A percentile compares a stretch with the other conserved stretches of the same genome.
phyloP scores from a whole-genome alignment of 2,797 vertebrate species.

The Muscicapa striata region DNA sequence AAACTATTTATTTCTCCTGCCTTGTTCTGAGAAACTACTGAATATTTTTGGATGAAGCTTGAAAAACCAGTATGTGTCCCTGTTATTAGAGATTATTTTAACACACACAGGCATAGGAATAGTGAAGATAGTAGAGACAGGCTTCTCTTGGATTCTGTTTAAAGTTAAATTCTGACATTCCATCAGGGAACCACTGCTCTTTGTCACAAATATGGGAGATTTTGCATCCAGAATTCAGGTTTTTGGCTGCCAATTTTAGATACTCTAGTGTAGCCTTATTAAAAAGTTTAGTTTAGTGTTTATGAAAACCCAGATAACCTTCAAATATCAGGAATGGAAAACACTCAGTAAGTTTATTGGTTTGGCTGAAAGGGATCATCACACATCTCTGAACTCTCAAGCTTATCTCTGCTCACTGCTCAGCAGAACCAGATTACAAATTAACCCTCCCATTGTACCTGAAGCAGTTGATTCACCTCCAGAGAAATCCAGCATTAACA shows the following conservation, averaged over 20 bases:
- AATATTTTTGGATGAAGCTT: background rate
- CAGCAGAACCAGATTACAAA: slow-evolving; percentile 22
- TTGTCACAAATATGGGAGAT: background rate
- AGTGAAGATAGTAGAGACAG: background rate
- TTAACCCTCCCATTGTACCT: slow-evolving; percentile 31
- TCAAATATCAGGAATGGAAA: background rate
- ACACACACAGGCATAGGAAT: background rate
- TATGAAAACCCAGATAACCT: background rate
- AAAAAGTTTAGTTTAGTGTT: background rate
- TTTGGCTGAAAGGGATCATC: background rate
- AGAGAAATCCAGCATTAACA: background rate
- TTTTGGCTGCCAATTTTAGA: background rate
- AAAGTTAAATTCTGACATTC: background rate
- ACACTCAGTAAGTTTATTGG: background rate
- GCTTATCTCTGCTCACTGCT: background rate
- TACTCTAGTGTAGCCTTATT: background rate
- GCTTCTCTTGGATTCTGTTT: background rate
- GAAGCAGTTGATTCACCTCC: background rate
- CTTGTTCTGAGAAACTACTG: background rate
- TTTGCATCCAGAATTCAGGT: background rate
- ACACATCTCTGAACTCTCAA: background rate
- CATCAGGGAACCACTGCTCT: background rate
- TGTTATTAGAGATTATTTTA: background rate
- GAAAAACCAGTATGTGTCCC: background rate
- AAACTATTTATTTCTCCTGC: background rate